These are phyloP conservation scores for Drosophila busckii DNA, from an alignment of 1,140 invertebrate species.

Conservation along the genomic window DNA sequence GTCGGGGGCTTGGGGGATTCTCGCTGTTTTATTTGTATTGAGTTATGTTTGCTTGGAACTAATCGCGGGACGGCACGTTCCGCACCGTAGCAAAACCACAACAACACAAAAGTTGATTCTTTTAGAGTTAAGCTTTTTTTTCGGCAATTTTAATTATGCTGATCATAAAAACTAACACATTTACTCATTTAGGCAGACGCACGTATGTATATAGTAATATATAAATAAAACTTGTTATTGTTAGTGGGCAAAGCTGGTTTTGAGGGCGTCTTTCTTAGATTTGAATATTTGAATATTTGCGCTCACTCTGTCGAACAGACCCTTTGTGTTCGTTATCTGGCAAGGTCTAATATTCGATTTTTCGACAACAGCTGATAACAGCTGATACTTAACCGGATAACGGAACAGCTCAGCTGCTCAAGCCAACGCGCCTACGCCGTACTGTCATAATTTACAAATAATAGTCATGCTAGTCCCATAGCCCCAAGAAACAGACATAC, in stretches of 20 bases:
- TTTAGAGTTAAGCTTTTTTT: conserved; percentile 19
- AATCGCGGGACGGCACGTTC: conserved; percentile 7
- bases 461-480: background rate
- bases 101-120: conserved; percentile 33
- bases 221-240: conserved; percentile 17
- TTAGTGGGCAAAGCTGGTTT: conserved; percentile 24
- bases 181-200: background rate
- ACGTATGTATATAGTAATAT: no score
- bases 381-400: conserved; percentile 19
- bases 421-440: conserved; percentile 12
- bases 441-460: conserved; percentile 22
- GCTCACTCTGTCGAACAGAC: conserved; percentile 11
- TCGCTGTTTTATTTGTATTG: conserved; percentile 8
- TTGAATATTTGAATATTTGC: conserved; percentile 1
- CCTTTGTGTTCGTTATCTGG: background rate
- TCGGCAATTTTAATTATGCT: conserved; percentile 37
- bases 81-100: conserved; percentile 13
- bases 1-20: conserved; percentile 4
- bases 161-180: conserved; percentile 13
- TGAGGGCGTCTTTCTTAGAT: conserved; percentile 11
- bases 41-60: conserved; percentile 8
- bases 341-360: conserved; percentile 1
- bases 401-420: conserved; percentile 19
- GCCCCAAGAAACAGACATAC: background rate
- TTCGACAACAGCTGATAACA: conserved; percentile 10